Evolutionary conservation across 1,140 invertebrate species (phyloP).

Genomic region (Andricus grossulariae): DNA sequence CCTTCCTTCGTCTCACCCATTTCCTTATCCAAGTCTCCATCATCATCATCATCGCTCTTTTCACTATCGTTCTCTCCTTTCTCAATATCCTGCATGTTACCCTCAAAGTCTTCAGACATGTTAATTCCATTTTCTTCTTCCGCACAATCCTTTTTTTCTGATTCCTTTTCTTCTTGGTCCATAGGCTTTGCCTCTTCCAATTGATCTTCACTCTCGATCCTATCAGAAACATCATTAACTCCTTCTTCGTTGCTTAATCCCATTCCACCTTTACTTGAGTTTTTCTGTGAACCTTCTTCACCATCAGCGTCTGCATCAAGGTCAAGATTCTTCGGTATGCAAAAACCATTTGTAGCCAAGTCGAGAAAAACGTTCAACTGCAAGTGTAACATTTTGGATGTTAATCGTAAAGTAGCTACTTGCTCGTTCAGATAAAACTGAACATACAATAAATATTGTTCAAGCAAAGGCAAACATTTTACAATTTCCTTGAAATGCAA

Average conservation of each 20-base stretch:
- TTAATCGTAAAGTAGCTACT: slow-evolving; percentile 84
- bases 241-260: slow-evolving; percentile 96
- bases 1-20: slow-evolving; percentile 95
- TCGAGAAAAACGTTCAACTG: slow-evolving; percentile 91
- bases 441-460: slow-evolving; percentile 84
- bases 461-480: slow-evolving; percentile 81
- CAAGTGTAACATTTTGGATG: slow-evolving; percentile 89
- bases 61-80: slow-evolving; percentile 80
- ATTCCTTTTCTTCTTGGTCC: slow-evolving; percentile 82
- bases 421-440: slow-evolving; percentile 88
- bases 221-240: slow-evolving; percentile 95
- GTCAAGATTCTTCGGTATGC: slow-evolving; percentile 88
- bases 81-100: slow-evolving; percentile 89
- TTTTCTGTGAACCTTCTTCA: slow-evolving; percentile 76
- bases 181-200: slow-evolving; percentile 90
- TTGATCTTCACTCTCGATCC: slow-evolving; percentile 95
- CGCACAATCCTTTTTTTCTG: slow-evolving; percentile 87
- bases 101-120: slow-evolving; percentile 95
- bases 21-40: slow-evolving; percentile 91
- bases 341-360: slow-evolving; percentile 93
- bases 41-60: slow-evolving; percentile 78
- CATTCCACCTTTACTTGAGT: slow-evolving; percentile 78
- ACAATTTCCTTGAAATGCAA: slow-evolving; percentile 46
- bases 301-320: slow-evolving; percentile 80
- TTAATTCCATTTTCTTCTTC: slow-evolving; percentile 96